Evolutionary conservation across 2,888 invertebrate genomes (phyloP).

Genomic region (Monopis laevigella): DNA sequence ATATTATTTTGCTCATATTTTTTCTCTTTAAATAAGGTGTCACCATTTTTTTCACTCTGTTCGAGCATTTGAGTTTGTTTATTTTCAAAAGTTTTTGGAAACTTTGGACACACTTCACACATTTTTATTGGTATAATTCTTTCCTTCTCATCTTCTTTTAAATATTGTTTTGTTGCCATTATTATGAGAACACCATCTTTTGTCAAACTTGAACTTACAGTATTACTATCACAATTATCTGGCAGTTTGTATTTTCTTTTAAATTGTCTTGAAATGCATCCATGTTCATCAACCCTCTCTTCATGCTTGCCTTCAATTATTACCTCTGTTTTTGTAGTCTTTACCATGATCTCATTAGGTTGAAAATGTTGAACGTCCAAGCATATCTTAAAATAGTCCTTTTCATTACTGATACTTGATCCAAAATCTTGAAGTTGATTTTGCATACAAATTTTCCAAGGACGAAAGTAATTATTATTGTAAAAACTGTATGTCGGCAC

Average conservation of each 20-base stretch:
- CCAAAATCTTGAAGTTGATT: constrained; percentile 26
- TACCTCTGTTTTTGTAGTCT: constrained; percentile 68
- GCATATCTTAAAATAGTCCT: constrained; percentile 60
- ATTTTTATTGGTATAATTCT: constrained; percentile 32
- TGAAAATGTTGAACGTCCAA: constrained; percentile 75
- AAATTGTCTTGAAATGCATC: constrained; percentile 52
- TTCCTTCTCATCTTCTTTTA: constrained; percentile 22
- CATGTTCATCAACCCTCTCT: constrained; percentile 53
- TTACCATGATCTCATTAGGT: constrained; percentile 74
- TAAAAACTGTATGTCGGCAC: constrained; percentile 25
- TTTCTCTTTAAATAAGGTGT: not conserved
- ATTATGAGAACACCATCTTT: constrained; percentile 34
- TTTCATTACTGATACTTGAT: constrained; percentile 29
- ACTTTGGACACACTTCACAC: constrained; percentile 20
- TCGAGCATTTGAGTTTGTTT: not conserved
- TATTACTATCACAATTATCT: constrained; percentile 27
- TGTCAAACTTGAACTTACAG: constrained; percentile 31
- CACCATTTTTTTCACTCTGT: not conserved
- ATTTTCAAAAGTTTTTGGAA: not conserved
- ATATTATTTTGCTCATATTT: constrained; percentile 2
- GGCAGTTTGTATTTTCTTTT: constrained; percentile 52
- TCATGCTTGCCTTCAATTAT: constrained; percentile 67
- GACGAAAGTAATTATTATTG: constrained; percentile 27
- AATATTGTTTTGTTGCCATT: constrained; percentile 23
- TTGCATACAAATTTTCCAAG: constrained; percentile 29